phyloP scores from a whole-genome alignment of 2,888 invertebrate genomes.

The Ochropleura plecta region DNA sequence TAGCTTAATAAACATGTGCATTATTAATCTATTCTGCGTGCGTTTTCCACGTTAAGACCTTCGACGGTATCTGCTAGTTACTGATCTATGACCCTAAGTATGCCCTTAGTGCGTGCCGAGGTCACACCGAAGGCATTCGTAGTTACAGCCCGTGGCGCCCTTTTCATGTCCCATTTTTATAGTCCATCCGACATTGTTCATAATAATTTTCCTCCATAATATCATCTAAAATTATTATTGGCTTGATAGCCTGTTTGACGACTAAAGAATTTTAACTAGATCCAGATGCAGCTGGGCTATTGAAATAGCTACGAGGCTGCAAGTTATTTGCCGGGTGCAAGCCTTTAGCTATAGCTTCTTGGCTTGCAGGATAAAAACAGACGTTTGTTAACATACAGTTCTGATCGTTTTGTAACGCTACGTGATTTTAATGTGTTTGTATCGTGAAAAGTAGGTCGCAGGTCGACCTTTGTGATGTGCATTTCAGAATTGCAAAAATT shows the following conservation, averaged over 20 bases:
- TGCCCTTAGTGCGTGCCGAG: constrained; percentile 88
- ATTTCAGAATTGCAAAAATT: constrained; percentile 57
- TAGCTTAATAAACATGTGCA: constrained; percentile 69
- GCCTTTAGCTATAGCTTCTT: constrained; percentile 23
- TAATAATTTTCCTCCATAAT: constrained; percentile 74
- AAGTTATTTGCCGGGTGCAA: constrained; percentile 45
- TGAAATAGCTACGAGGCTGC: constrained; percentile 40
- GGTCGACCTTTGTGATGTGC: constrained; percentile 61
- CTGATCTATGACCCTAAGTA: constrained; percentile 82
- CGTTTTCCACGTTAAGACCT: constrained; percentile 79
- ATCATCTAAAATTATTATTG: constrained; percentile 62
- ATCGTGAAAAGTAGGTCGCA: constrained; percentile 58
- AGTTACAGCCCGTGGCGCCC: constrained; percentile 70
- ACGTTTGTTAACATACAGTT: constrained; percentile 39
- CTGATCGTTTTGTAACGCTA: constrained; percentile 52
- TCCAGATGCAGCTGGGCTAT: constrained; percentile 50
- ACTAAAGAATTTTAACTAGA: constrained; percentile 62
- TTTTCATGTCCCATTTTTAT: constrained; percentile 82
- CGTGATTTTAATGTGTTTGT: constrained; percentile 54
- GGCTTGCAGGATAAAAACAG: constrained; percentile 27
- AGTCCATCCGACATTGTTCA: constrained; percentile 78
- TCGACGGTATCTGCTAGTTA: constrained; percentile 75
- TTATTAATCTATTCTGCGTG: constrained; percentile 79
- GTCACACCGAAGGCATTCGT: constrained; percentile 74
- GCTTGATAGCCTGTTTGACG: constrained; percentile 58